Percentiles rank a stretch among this genome's conserved stretches.
Conservation (phyloP, 2,888 invertebrate species). For the Leucophenga maculata region DNA sequence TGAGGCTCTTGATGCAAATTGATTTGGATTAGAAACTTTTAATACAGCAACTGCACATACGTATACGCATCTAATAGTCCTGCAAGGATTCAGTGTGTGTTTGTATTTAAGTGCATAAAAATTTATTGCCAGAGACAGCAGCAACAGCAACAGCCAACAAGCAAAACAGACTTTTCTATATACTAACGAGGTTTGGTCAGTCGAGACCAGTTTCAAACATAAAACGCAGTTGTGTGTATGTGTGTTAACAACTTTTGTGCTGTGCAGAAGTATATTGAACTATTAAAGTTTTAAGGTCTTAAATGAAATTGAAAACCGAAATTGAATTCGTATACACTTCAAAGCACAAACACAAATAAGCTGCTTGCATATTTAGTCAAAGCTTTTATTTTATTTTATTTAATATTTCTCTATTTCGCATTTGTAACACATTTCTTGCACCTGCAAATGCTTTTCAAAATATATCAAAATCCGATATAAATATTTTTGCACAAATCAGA, state of each 20-base stretch:
- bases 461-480: too few relatives aligned
- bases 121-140: constrained; percentile 39
- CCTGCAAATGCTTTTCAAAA: too few relatives aligned
- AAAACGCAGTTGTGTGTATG: neutral
- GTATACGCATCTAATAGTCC: neutral
- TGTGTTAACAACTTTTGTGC: constrained; percentile 18
- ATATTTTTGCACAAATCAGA: too few relatives aligned
- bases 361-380: too few relatives aligned
- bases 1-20: constrained; percentile 70
- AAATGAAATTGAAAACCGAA: too few relatives aligned
- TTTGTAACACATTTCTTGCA: too few relatives aligned
- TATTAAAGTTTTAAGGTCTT: too few relatives aligned
- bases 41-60: constrained; percentile 36
- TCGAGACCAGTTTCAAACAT: neutral
- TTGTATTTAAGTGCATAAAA: constrained; percentile 49
- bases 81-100: neutral
- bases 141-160: neutral
- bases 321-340: too few relatives aligned
- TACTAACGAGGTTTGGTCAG: constrained; percentile 16
- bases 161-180: constrained; percentile 18
- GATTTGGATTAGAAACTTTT: constrained; percentile 69
- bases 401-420: too few relatives aligned
- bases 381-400: too few relatives aligned
- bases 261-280: neutral
- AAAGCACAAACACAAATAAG: too few relatives aligned